phyloP scores from a whole-genome alignment of 2,113 vertebrate genomes.

The Ahaetulla prasina region DNA sequence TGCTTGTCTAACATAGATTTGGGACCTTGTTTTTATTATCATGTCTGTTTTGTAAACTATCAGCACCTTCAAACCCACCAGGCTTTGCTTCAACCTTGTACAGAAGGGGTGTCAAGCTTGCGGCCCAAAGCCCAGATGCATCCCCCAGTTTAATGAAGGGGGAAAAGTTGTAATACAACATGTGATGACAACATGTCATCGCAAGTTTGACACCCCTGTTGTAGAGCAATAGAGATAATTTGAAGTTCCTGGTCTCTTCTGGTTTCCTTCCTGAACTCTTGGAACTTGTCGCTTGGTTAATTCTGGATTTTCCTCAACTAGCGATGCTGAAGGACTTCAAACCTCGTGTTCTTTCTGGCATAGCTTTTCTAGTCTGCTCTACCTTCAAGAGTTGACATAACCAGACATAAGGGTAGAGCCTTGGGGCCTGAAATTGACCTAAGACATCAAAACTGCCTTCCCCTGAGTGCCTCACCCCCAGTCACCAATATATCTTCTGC shows the following conservation, averaged over 20 bases:
- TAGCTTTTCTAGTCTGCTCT: neutral
- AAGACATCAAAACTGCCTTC: neutral
- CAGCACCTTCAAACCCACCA: neutral
- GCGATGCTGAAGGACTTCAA: neutral
- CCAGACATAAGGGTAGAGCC: neutral
- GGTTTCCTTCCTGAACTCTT: neutral
- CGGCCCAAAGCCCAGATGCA: too few species aligned
- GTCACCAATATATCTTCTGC: neutral
- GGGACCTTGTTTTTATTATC: neutral
- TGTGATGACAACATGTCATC: too few species aligned
- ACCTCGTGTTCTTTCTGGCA: neutral
- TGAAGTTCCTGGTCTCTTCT: neutral
- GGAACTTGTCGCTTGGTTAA: neutral
- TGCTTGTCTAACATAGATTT: neutral
- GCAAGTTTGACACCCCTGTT: too few species aligned
- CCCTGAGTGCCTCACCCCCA: neutral
- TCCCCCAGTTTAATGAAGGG: too few species aligned
- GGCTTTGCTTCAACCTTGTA: neutral
- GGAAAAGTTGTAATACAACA: too few species aligned
- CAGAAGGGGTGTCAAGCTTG: too few species aligned
- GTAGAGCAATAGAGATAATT: neutral
- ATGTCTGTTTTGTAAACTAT: neutral
- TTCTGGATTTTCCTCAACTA: neutral
- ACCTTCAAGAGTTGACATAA: neutral
- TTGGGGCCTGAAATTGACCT: neutral